These are phyloP conservation scores for Lasioglossum figueresi DNA, from an alignment of 2,888 invertebrate species.

Conservation along the genomic window DNA sequence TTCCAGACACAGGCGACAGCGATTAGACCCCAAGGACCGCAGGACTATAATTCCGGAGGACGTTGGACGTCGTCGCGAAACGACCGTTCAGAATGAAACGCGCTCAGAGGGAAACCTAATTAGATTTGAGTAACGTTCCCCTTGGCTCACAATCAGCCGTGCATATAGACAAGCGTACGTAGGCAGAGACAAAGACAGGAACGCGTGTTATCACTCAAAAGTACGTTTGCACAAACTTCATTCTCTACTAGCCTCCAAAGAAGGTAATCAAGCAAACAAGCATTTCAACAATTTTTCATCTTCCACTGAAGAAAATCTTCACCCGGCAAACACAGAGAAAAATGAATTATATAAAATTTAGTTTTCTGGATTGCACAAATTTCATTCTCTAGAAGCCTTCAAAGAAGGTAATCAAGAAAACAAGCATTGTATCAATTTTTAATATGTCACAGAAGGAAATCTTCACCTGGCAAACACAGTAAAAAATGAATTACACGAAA, in stretches of 20 bases:
- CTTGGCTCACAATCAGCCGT: not conserved
- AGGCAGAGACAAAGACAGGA: not conserved
- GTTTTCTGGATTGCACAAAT: no score
- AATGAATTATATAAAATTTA: no score
- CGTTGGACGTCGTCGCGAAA: not conserved
- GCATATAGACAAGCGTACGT: not conserved
- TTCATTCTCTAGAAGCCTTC: no score
- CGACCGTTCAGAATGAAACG: not conserved
- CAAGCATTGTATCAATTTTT: no score
- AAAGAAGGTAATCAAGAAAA: no score
- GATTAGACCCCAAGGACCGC: not conserved
- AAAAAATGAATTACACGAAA: no score
- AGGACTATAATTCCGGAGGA: not conserved
- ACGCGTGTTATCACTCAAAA: not conserved
- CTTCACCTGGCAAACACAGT: no score
- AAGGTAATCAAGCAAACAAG: not conserved
- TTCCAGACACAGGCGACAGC: not conserved
- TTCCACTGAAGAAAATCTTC: no score
- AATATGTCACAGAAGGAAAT: no score
- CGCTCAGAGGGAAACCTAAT: slow-evolving; percentile 8
- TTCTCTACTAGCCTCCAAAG: no score
- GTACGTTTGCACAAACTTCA: no score
- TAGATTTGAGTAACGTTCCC: slow-evolving; percentile 34
- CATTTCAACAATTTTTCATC: not conserved
- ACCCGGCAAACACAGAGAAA: no score